Conservation (phyloP, 2,888 invertebrate genomes). For the Zelleria hepariella region DNA sequence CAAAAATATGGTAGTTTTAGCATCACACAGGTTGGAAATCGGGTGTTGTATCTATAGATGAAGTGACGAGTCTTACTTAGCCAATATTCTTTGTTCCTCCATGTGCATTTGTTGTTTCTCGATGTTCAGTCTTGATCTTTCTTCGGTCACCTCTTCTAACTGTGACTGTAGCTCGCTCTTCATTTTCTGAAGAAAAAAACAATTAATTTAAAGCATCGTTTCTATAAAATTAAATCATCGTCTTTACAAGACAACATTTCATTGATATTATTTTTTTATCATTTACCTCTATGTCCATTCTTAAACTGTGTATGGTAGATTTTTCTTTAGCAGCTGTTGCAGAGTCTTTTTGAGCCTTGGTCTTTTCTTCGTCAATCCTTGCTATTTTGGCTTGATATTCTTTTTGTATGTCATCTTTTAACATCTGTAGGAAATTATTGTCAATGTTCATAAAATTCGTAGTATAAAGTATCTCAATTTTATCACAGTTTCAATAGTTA, state of each 20-base stretch:
- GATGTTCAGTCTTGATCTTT: constrained; percentile 47
- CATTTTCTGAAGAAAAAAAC: constrained; percentile 39
- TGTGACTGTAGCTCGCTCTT: constrained; percentile 57
- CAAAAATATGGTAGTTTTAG: no score
- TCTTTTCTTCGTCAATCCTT: constrained; percentile 52
- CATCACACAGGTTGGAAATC: no score
- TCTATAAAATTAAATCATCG: no score
- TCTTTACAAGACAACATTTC: no score
- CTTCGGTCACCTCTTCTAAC: constrained; percentile 53
- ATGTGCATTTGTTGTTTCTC: constrained; percentile 57
- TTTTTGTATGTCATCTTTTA: constrained; percentile 55
- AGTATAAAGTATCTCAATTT: background rate
- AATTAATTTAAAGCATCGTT: no score
- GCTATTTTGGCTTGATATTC: constrained; percentile 53
- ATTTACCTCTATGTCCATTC: constrained; percentile 54
- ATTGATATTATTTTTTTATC: no score
- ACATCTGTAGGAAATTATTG: constrained; percentile 31
- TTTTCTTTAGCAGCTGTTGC: constrained; percentile 48
- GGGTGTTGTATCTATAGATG: no score
- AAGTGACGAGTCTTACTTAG: constrained; percentile 50
- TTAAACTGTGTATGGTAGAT: constrained; percentile 42
- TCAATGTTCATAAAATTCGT: background rate
- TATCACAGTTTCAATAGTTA: constrained; percentile 18
- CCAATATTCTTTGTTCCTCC: constrained; percentile 54
- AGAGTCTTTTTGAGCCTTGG: constrained; percentile 42